phyloP scores from a whole-genome alignment of 23 tunicate genomes.

The Corella eumyota region DNA sequence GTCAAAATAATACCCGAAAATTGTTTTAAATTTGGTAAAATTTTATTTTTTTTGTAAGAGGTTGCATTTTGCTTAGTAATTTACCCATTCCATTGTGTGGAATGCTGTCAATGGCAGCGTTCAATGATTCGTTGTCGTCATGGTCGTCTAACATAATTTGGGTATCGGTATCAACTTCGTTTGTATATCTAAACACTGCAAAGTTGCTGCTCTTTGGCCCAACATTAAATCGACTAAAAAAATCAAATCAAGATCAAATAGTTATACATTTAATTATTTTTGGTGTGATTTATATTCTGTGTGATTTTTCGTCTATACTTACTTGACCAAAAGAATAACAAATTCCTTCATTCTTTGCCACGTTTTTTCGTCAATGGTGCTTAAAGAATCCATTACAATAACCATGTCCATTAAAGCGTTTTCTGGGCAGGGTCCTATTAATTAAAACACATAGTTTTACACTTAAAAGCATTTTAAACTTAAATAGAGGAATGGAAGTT shows the following conservation, averaged over 20 bases:
- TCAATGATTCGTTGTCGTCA: background rate
- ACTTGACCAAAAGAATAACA: conserved; percentile 19
- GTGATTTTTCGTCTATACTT: too few species aligned
- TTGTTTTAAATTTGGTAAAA: background rate
- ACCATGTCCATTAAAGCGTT: conserved; percentile 34
- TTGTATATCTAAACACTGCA: conserved; percentile 32
- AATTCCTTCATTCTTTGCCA: conserved; percentile 22
- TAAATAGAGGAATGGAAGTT: too few species aligned
- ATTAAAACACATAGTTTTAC: background rate
- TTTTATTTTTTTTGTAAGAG: background rate
- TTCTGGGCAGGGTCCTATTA: conserved; percentile 24
- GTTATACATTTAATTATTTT: too few species aligned
- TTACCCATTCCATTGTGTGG: conserved; percentile 33
- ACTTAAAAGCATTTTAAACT: too few species aligned
- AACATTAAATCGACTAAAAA: conserved; percentile 18
- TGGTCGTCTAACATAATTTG: conserved; percentile 20
- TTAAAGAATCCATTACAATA: conserved; percentile 41
- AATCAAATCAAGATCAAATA: background rate
- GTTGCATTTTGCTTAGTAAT: background rate
- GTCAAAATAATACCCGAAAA: too few species aligned
- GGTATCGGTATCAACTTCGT: conserved; percentile 9
- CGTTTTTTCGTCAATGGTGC: conserved; percentile 4
- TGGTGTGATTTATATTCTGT: too few species aligned
- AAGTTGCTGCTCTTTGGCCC: conserved; percentile 37
- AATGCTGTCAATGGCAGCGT: conserved; percentile 5